Conservation (phyloP, 2,113 vertebrate species). For the Argyrosomus japonicus region DNA sequence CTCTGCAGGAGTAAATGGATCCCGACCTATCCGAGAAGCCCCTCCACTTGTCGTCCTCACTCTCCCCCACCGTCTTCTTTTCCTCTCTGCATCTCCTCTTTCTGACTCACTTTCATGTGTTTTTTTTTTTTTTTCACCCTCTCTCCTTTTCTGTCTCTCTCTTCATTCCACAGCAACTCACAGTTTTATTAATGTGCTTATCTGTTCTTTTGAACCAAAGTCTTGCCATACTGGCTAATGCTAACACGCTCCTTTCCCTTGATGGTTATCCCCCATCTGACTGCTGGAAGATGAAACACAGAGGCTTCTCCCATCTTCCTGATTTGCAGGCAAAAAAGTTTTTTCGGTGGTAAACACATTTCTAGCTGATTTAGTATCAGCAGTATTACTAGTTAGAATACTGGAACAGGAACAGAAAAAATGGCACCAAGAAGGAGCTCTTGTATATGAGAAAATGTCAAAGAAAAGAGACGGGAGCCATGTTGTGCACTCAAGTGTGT, state of each 20-base stretch:
- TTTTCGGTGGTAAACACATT: conserved; percentile 55
- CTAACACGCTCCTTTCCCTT: conserved; percentile 51
- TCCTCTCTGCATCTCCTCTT: conserved; percentile 1
- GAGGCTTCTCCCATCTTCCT: conserved; percentile 33
- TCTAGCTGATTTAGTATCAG: conserved; percentile 42
- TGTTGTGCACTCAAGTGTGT: conserved; percentile 3
- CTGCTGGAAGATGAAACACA: conserved; percentile 57
- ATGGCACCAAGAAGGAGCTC: neutral
- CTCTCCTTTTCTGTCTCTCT: conserved; percentile 31
- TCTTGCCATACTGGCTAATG: conserved; percentile 55
- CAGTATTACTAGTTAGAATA: conserved; percentile 1
- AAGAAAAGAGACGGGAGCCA: neutral
- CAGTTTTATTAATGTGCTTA: conserved; percentile 61
- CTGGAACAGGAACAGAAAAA: conserved; percentile 6
- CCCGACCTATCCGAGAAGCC: conserved; percentile 18
- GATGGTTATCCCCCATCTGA: conserved; percentile 59
- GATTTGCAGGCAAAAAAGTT: conserved; percentile 49
- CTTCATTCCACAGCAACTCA: conserved; percentile 40
- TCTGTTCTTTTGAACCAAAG: conserved; percentile 68
- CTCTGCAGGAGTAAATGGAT: conserved; percentile 26
- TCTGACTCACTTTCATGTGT: conserved; percentile 16
- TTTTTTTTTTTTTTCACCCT: conserved; percentile 29
- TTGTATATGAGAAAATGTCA: neutral
- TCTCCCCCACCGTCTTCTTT: conserved; percentile 15
- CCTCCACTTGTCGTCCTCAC: conserved; percentile 13